These are phyloP conservation scores for Callipepla squamata DNA, from an alignment of 2,113 vertebrate species.

Conservation along the genomic window DNA sequence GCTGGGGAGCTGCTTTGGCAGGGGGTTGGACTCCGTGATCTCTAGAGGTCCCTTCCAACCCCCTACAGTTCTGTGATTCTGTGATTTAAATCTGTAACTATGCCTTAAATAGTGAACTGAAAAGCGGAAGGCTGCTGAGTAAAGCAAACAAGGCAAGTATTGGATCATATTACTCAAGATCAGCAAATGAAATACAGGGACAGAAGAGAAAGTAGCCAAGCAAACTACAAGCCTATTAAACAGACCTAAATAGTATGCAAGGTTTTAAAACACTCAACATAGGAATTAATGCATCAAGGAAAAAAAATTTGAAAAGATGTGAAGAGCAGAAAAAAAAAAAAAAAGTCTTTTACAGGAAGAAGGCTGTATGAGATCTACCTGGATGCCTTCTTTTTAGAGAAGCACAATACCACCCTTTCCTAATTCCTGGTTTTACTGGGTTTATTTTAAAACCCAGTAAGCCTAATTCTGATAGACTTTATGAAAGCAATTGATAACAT, in stretches of 20 bases:
- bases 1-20: no score
- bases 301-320: not conserved
- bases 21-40: no score
- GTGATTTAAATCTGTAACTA: not conserved
- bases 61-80: no score
- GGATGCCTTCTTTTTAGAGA: not conserved
- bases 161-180: not conserved
- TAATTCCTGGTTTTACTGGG: no score
- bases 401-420: not conserved
- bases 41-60: no score
- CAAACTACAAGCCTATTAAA: not conserved
- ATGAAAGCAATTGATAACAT: not conserved
- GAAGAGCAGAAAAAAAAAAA: not conserved
- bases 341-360: not conserved
- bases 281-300: not conserved
- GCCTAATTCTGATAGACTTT: not conserved
- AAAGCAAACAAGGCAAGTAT: not conserved
- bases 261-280: not conserved
- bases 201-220: not conserved
- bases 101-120: not conserved
- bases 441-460: not conserved
- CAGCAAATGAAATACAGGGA: not conserved
- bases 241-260: not conserved
- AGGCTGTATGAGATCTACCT: not conserved
- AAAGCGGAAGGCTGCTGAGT: not conserved